Base-by-base conservation (phyloP, 2,113 vertebrate species). In the Neodontobutis hainanensis region DNA sequence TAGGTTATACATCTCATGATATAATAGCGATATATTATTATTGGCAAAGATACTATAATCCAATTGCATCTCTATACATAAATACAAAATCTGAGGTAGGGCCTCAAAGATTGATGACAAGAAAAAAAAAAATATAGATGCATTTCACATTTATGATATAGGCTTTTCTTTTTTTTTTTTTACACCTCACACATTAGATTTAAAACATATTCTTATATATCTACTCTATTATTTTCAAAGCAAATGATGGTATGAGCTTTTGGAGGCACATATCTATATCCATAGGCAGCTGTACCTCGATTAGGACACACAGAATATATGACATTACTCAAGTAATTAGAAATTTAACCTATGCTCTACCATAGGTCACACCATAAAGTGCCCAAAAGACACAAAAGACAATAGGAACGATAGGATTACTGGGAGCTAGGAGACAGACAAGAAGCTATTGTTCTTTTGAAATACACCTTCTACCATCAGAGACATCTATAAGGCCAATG, bases 21-120 rank as follows among this genome's bases (percentile, higher is more conserved):
- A 94, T 93, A 93, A 96, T 94, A 93, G 92, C 95, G 93, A 94
- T 94, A 95, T 95, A 88, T 90, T 94, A 94, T 95, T 94, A 95
- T 95, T 95, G 91, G 95, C 93, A 97, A 98, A 95, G 95, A 95
- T 98, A 98, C 93, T 95, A 94, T 96, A 95, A 94, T 95, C 95
- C 94, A 95, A 95, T 96, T 94, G 95, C 94, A 95, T 98, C 97
- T 98, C 87, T 97, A 95, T 94, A 96, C 94, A 95, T 96, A 95
- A 94, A 98, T 99, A 99, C 93, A 99, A 99, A 98, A 98, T 96
- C 83, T 97, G 97, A 99, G 97, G 96, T 99, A 99, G 96, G 92
- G 95, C 96, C 97, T 99, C 97, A 98, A 96, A 94, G 94, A 94
- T 94, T 91, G 94, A 87, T 95, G 93, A 94, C 82, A 91, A 90